phyloP scores from a whole-genome alignment of 2,888 invertebrate genomes.

The Epinotia bilunana region DNA sequence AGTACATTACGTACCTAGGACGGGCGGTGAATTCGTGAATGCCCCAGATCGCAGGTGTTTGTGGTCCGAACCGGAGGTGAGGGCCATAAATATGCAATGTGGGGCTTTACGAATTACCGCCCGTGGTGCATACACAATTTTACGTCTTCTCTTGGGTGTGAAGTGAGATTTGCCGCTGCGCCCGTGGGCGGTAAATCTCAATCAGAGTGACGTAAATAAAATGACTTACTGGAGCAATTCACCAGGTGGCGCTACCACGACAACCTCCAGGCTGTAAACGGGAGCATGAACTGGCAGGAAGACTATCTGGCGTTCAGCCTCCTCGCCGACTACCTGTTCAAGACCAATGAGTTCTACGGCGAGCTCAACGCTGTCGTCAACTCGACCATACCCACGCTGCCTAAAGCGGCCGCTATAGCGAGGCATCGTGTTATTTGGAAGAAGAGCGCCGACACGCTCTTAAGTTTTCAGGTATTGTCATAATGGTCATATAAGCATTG shows the following conservation, averaged over 20 bases:
- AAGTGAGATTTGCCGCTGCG: too few species aligned
- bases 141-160: too few species aligned
- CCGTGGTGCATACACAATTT: too few species aligned
- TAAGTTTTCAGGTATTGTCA: slow-evolving; percentile 46
- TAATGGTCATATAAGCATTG: too few species aligned
- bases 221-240: background rate
- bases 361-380: slow-evolving; percentile 76
- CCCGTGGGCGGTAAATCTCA: too few species aligned
- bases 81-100: too few species aligned
- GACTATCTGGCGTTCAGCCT: slow-evolving; percentile 77
- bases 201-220: too few species aligned
- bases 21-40: too few species aligned
- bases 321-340: slow-evolving; percentile 77
- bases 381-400: slow-evolving; percentile 76
- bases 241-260: slow-evolving; percentile 81
- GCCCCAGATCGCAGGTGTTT: too few species aligned
- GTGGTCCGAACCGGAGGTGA: too few species aligned
- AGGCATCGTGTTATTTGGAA: slow-evolving; percentile 78
- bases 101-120: too few species aligned
- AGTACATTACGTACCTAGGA: too few species aligned
- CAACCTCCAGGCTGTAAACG: slow-evolving; percentile 79
- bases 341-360: slow-evolving; percentile 78
- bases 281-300: slow-evolving; percentile 82
- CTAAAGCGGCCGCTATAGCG: slow-evolving; percentile 75
- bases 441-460: slow-evolving; percentile 76